phyloP scores from a whole-genome alignment of 2,888 invertebrate species.

The Amiota communis region DNA sequence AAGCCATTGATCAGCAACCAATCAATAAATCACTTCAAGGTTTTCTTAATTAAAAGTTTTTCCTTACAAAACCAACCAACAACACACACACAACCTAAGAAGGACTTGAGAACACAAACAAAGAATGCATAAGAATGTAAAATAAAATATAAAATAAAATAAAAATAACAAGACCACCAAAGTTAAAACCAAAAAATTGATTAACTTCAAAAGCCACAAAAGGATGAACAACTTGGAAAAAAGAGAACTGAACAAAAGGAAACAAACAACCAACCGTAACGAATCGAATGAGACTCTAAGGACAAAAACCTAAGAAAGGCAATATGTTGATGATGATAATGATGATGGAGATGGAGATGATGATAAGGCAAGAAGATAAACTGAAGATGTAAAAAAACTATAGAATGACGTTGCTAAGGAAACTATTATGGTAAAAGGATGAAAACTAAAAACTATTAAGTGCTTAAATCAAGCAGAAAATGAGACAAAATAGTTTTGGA shows the following conservation, averaged over 20 bases:
- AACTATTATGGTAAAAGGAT: constrained; percentile 32
- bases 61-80: constrained; percentile 49
- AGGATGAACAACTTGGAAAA: constrained; percentile 49
- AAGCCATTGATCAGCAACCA: constrained; percentile 48
- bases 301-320: constrained; percentile 42
- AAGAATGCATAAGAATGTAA: constrained; percentile 15
- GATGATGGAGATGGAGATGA: neutral
- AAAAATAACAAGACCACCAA: constrained; percentile 28
- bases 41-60: constrained; percentile 72
- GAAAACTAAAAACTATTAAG: constrained; percentile 68
- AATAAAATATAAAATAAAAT: constrained; percentile 40
- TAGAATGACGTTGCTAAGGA: neutral
- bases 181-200: constrained; percentile 55
- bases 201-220: constrained; percentile 61
- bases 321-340: constrained; percentile 28
- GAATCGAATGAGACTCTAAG: constrained; percentile 34
- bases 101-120: constrained; percentile 14
- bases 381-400: constrained; percentile 23
- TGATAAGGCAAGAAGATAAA: constrained; percentile 48
- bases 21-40: constrained; percentile 72
- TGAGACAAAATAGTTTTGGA: constrained; percentile 69
- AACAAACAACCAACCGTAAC: constrained; percentile 15
- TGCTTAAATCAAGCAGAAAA: constrained; percentile 71
- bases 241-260: constrained; percentile 49
- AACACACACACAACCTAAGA: constrained; percentile 46